Conservation (phyloP, 2,797 vertebrate species). For the Antrozous pallidus region DNA sequence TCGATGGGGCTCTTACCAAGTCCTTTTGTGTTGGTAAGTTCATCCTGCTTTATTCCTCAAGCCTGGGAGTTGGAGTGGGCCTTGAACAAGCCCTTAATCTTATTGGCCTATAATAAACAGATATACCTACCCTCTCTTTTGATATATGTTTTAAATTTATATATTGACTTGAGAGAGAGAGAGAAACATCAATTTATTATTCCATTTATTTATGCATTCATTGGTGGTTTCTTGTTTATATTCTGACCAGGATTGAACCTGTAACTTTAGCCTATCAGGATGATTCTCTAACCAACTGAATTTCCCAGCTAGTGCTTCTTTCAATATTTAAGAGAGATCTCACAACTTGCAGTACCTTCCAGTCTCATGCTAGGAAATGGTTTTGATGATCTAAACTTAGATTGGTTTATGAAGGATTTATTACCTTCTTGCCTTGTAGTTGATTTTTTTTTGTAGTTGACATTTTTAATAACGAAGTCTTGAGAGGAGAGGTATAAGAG, state of each 20-base stretch:
- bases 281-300: neutral
- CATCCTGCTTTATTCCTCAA: neutral
- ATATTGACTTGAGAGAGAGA: neutral
- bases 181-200: neutral
- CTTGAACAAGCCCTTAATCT: neutral
- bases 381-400: constrained; percentile 4
- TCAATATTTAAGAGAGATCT: neutral
- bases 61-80: neutral
- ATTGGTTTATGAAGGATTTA: neutral
- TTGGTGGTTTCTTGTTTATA: neutral
- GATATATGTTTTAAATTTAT: neutral
- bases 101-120: neutral
- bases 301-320: neutral
- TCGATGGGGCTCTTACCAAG: neutral
- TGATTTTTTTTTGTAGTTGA: constrained; percentile 2
- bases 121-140: neutral
- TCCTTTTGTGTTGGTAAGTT: neutral
- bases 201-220: neutral
- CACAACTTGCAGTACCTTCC: neutral
- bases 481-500: neutral
- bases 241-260: neutral
- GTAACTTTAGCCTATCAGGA: neutral
- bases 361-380: neutral
- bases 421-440: constrained; percentile 11
- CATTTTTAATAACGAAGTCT: neutral